phyloP scores from a whole-genome alignment of 1,140 invertebrate species.

The Aradophagus sp. region DNA sequence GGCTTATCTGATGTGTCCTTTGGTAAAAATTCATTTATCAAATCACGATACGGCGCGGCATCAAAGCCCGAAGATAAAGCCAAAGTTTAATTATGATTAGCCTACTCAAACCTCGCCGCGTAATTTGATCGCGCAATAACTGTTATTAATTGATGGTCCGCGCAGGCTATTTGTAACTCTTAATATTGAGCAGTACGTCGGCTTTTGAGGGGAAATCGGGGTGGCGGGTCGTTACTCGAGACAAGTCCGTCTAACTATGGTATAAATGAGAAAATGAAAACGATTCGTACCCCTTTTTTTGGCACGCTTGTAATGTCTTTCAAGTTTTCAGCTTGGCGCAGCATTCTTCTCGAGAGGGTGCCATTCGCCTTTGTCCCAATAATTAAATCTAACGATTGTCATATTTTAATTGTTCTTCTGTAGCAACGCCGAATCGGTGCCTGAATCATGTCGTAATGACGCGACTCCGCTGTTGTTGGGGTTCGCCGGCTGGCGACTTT shows the following conservation, averaged over 20 bases:
- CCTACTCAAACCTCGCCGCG: conserved; percentile 1
- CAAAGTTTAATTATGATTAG: conserved; percentile 27
- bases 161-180: conserved; percentile 33
- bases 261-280: conserved; percentile 56
- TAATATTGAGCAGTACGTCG: conserved; percentile 24
- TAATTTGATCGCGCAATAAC: conserved; percentile 36
- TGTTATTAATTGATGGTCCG: conserved; percentile 35
- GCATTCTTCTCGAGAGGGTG: conserved; percentile 65
- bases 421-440: conserved; percentile 58
- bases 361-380: conserved; percentile 66
- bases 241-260: conserved; percentile 19
- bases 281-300: conserved; percentile 60
- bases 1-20: conserved; percentile 35
- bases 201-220: conserved; percentile 14
- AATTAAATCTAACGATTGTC: conserved; percentile 74
- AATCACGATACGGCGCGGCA: conserved; percentile 24
- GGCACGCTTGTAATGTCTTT: conserved; percentile 71
- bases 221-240: conserved; percentile 34
- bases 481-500: conserved; percentile 61
- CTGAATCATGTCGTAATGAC: conserved; percentile 65
- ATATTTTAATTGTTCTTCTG: conserved; percentile 73
- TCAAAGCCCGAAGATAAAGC: conserved; percentile 11
- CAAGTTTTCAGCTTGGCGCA: conserved; percentile 70
- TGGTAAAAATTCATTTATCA: conserved; percentile 33
- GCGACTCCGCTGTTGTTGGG: conserved; percentile 50